Percentiles rank a stretch among this genome's conserved stretches.
phyloP scores from a whole-genome alignment of 2,797 vertebrate species.

The Anabas testudineus region DNA sequence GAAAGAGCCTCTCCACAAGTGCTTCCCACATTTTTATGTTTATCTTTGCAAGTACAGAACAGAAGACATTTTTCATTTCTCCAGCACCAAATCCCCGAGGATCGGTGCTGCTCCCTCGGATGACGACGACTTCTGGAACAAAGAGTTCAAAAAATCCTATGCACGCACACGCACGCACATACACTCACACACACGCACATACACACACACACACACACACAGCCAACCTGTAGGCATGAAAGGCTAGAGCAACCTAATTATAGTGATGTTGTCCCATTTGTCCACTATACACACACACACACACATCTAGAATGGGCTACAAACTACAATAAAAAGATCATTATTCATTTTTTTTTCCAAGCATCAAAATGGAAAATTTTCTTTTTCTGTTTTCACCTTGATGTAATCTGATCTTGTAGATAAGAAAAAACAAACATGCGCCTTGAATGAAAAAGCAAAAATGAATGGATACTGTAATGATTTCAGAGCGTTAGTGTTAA shows the following conservation, averaged over 20 bases:
- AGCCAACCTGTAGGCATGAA: conserved; percentile 47
- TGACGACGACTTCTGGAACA: conserved; percentile 46
- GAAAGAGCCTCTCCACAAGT: conserved; percentile 23
- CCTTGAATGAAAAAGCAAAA: background rate
- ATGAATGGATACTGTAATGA: background rate
- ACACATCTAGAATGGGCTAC: background rate
- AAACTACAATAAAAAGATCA: background rate
- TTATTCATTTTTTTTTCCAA: background rate
- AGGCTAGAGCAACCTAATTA: conserved; percentile 36
- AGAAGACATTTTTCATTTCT: conserved; percentile 59
- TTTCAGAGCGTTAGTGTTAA: background rate
- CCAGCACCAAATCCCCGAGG: conserved; percentile 42
- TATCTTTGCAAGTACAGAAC: conserved; percentile 63
- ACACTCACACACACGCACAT: background rate
- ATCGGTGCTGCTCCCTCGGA: conserved; percentile 33
- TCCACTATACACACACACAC: background rate
- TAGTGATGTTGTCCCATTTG: conserved; percentile 3
- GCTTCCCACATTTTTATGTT: conserved; percentile 57
- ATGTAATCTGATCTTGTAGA: too few relatives aligned
- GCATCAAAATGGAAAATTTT: conserved; percentile 1
- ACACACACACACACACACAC: conserved; percentile 16
- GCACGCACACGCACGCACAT: background rate
- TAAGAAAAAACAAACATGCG: too few relatives aligned
- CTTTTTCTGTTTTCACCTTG: background rate
- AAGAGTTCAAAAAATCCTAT: conserved; percentile 39